Conservation (phyloP, 2,113 vertebrate genomes). For the Condylura cristata region DNA sequence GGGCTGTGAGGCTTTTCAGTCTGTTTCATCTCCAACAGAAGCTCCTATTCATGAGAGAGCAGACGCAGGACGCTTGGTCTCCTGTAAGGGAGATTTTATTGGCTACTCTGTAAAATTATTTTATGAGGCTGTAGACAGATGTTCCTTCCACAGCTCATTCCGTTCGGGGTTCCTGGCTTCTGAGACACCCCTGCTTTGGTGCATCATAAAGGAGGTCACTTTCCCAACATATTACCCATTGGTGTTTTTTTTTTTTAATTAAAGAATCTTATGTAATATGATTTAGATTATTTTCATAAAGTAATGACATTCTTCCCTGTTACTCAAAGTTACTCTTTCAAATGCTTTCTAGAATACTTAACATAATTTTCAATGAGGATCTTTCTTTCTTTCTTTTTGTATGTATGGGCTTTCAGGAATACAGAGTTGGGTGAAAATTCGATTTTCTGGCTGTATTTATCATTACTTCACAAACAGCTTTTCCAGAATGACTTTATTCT, state of each 20-base stretch:
- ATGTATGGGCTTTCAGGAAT: background rate
- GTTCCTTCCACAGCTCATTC: background rate
- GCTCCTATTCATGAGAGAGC: background rate
- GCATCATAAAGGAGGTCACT: background rate
- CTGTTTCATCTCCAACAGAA: background rate
- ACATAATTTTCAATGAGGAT: background rate
- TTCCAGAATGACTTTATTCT: background rate
- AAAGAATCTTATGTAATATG: background rate
- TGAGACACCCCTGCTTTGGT: background rate
- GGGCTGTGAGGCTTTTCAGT: background rate
- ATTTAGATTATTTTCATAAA: constrained; percentile 31
- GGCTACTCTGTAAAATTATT: background rate
- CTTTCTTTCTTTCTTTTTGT: background rate
- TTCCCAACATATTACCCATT: background rate
- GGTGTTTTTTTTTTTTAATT: background rate
- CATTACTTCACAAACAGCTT: background rate
- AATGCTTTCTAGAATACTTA: background rate
- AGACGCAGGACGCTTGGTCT: background rate
- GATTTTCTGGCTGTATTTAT: background rate
- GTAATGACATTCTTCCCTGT: background rate
- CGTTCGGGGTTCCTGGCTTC: background rate
- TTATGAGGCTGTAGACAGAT: background rate
- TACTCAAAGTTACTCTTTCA: background rate
- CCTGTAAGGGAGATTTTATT: constrained; percentile 19
- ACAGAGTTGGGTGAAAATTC: background rate